Base-by-base conservation (phyloP, 2,113 vertebrate species). In the Sula dactylatra region DNA sequence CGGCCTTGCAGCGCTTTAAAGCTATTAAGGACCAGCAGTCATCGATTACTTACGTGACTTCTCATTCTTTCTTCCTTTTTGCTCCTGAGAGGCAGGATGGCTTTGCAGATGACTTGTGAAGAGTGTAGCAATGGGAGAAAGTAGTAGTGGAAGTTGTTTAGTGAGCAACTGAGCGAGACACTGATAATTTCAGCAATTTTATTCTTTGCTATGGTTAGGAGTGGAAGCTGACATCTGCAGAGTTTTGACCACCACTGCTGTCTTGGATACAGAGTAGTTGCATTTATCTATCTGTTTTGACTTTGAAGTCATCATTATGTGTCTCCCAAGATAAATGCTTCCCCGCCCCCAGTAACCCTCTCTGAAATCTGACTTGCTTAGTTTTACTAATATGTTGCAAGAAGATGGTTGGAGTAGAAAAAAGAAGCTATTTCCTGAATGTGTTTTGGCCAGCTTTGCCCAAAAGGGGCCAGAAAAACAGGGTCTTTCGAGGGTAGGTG, bases 41-140 rank as follows among this genome's bases (percentile, higher is more conserved):
- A 6, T 20, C 16, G 61, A 44, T 44, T 8, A 8, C 27, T 73
- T 62, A 2, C 0, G 3, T 32, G 59, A 49, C 36, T 72, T 64
- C 44, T 54, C 21, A 1, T 72, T 76, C 42, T 29, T 62, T 29
- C 47, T 82, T 66, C 19, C 13, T n/a, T 76, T 44, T 67, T 11
- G 5, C 40, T 59, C 47, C 42, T 2, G 47, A 27, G 72, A 44
- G n/a, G 26, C 26, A 2, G 2, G 13, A 0, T 44, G 3, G 8
- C 26, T 36, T 38, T 50, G 71, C 34, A 6, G 69, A 19, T 55
- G 73, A 6, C 12, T 66, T 10, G 52, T 9, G 56, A 49, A n/a
- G 19, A 56, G 67, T 4, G 26, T 11, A 27, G 64, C 4, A 0
- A 13, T 59, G 38, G 69, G 52, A 64, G 81, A 82, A 55, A 22